Evolutionary conservation across 2,888 invertebrate species (phyloP).

Genomic region (Amblyteles armatorius): DNA sequence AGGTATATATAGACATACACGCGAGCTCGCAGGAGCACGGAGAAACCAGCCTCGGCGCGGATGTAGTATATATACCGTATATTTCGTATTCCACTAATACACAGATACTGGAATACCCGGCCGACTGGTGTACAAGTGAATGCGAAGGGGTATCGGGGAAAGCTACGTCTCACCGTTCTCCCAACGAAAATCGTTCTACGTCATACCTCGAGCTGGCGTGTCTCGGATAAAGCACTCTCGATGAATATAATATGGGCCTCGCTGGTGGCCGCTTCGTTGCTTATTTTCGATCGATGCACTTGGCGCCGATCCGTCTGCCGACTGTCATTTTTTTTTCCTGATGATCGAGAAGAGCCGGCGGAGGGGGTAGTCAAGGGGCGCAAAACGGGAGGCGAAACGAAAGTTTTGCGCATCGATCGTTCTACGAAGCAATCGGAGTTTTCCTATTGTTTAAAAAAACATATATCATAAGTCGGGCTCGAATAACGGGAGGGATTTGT

Average conservation of each 20-base stretch:
- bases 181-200: slow-evolving; percentile 30
- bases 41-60: slow-evolving; percentile 53
- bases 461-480: background rate
- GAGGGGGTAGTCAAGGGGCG: too few species aligned
- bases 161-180: slow-evolving; percentile 5
- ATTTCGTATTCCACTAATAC: slow-evolving; percentile 5
- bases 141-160: slow-evolving; percentile 1
- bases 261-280: background rate
- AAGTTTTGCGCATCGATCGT: too few species aligned
- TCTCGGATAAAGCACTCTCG: slow-evolving; percentile 46
- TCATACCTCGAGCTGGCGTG: slow-evolving; percentile 27
- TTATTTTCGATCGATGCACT: slow-evolving; percentile 28
- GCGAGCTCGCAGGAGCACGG: slow-evolving; percentile 31
- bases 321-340: background rate
- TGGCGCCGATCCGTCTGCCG: slow-evolving; percentile 9
- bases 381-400: too few species aligned
- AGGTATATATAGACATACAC: slow-evolving; percentile 64
- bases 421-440: too few species aligned
- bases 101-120: background rate
- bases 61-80: slow-evolving; percentile 33
- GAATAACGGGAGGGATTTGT: background rate
- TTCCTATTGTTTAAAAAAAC: background rate
- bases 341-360: background rate
- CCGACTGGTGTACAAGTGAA: slow-evolving; percentile 12
- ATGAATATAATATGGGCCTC: slow-evolving; percentile 49